Base-by-base conservation (phyloP, 2,888 invertebrate species). In the Troides oblongomaculatus region DNA sequence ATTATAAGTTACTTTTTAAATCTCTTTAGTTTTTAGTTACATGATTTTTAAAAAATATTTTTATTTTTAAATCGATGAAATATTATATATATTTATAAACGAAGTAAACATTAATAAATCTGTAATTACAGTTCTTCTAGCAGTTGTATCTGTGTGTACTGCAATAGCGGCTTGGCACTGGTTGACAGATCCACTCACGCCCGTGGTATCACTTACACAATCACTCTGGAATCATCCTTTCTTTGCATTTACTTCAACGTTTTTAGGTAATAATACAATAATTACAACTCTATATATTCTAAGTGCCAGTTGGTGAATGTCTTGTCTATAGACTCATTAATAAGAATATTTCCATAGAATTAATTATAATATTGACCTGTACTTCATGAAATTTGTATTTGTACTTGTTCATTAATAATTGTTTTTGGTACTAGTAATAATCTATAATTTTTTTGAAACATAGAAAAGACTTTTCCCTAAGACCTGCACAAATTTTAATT, bases 151-250 rank as follows among this genome's bases (percentile, higher is more conserved):
- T 1, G 93, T 98, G 23, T 97, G 97, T 80, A 98, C 98, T 68
- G 97, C 98, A 17, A 95, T 97, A 70, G 98, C 98, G 12, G 99
- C 99, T 4, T 99, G 98, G 95, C 97, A 97, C 81, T 99, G 99
- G 99, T 92, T 99, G 61, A 96, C 96, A 80, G 99, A 99, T 87
- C 98, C 99, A 0, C 95, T 96, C 70, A 98, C 99, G 25, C 96
- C 97, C n/a, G 95, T 97, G 69, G 96, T 98, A 56, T 96, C 98
- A 8, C 95, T 99, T 72, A 95, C 96, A 25, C 98, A 99, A 86
- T 99, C 99, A 2, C 92, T 99, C 65, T 95, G 96, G 87, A 98
- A 98, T 86, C 99, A 99, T 92, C 97, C 98, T 46, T 97, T 99
- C 85, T 99, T 99, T 89, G 96, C 98, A 25, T 93, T 97, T 80